phyloP scores from a whole-genome alignment of 2,113 vertebrate species.

The Asarcornis scutulata region DNA sequence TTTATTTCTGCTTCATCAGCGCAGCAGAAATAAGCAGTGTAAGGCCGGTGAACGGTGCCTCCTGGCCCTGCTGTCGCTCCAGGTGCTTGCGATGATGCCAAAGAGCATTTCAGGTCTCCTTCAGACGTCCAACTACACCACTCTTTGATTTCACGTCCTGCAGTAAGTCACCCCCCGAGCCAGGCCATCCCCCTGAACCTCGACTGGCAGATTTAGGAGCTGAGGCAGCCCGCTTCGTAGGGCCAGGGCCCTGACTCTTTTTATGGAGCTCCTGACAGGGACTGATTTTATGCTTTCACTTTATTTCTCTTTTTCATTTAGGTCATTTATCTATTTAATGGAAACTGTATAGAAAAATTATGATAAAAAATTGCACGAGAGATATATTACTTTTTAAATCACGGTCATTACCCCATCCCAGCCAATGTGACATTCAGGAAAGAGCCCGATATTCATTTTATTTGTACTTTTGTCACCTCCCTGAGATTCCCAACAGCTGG shows the following conservation, averaged over 20 bases:
- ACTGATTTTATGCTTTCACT: conserved; percentile 46
- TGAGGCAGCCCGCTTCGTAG: background rate
- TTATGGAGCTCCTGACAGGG: conserved; percentile 38
- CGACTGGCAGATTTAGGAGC: background rate
- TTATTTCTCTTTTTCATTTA: conserved; percentile 47
- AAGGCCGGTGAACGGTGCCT: conserved; percentile 1
- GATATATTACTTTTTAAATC: conserved; percentile 55
- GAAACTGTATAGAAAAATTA: conserved; percentile 52
- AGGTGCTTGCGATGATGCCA: background rate
- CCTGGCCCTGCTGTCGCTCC: conserved; percentile 36
- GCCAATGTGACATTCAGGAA: conserved; percentile 10
- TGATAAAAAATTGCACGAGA: conserved; percentile 46
- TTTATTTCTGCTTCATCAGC: conserved; percentile 62
- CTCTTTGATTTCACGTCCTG: background rate
- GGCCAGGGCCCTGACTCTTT: background rate
- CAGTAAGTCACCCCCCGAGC: background rate
- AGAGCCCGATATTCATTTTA: background rate
- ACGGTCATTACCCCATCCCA: background rate
- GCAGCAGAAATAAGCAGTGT: conserved; percentile 49
- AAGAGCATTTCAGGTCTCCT: conserved; percentile 22
- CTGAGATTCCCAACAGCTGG: background rate
- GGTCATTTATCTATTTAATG: conserved; percentile 63
- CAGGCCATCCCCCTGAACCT: background rate
- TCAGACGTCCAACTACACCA: background rate
- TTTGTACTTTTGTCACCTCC: background rate